These are phyloP conservation scores for Melanophora roralis DNA, from an alignment of 2,888 invertebrate species.

Conservation along the genomic window DNA sequence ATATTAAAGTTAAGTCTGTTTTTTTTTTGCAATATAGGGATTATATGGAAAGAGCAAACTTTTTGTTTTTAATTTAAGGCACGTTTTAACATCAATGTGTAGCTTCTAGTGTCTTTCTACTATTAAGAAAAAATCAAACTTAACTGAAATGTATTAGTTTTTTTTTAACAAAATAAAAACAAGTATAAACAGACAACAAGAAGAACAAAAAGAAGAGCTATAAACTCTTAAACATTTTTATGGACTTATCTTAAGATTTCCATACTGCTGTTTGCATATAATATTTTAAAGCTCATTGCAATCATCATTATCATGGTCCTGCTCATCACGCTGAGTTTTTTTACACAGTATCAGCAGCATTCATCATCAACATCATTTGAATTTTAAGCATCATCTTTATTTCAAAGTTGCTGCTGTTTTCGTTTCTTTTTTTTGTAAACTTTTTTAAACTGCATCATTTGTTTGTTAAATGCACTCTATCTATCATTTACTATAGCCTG, in stretches of 20 bases:
- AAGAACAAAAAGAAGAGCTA: slow-evolving; percentile 6
- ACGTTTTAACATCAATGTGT: slow-evolving; percentile 49
- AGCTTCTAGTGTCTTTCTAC: background rate
- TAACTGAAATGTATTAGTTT: background rate
- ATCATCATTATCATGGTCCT: slow-evolving; percentile 3
- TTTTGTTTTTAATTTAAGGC: slow-evolving; percentile 56
- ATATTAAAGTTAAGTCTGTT: slow-evolving; percentile 12
- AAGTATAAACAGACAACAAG: background rate
- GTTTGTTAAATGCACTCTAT: slow-evolving; percentile 61
- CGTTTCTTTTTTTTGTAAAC: background rate
- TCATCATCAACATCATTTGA: slow-evolving; percentile 36
- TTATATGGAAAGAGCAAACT: background rate
- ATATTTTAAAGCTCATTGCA: slow-evolving; percentile 42
- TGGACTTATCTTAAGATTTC: slow-evolving; percentile 52
- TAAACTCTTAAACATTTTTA: slow-evolving; percentile 52
- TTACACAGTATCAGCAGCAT: slow-evolving; percentile 8
- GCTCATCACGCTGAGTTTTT: no score
- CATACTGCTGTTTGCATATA: slow-evolving; percentile 55
- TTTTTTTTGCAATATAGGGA: background rate
- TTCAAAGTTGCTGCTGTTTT: slow-evolving; percentile 10
- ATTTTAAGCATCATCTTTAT: slow-evolving; percentile 43
- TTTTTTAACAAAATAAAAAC: background rate
- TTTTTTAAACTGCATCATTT: slow-evolving; percentile 62
- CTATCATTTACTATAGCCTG: slow-evolving; percentile 56
- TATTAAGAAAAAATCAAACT: slow-evolving; percentile 14